Evolutionary conservation across 2,797 vertebrate species (phyloP).

Genomic region (Crypturellus tataupa): DNA sequence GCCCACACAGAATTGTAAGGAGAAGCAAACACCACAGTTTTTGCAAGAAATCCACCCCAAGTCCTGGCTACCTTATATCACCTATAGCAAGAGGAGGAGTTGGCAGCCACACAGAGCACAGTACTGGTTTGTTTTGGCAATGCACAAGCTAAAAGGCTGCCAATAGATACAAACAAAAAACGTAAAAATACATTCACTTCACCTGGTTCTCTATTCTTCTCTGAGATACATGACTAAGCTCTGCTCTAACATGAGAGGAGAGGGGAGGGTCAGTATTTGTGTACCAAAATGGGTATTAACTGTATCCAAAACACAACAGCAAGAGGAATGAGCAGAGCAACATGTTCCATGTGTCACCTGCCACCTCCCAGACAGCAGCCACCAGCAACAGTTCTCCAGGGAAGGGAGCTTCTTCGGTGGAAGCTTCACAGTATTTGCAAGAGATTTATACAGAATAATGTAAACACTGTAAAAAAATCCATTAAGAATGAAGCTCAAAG

Average conservation of each 20-base stretch:
- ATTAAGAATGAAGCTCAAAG: background rate
- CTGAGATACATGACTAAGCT: background rate
- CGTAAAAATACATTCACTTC: slow-evolving; percentile 14
- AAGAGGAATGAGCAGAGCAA: background rate
- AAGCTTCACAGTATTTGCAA: background rate
- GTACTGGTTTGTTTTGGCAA: background rate
- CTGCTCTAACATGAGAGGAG: slow-evolving; percentile 3
- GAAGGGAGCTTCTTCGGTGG: accelerated
- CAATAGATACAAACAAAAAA: slow-evolving; percentile 43
- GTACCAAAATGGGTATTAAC: slow-evolving; percentile 2
- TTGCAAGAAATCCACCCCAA: background rate
- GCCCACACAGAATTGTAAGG: background rate
- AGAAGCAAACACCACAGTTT: background rate
- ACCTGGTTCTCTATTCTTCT: slow-evolving; percentile 40
- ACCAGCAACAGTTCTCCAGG: background rate
- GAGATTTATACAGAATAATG: background rate
- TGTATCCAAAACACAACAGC: background rate
- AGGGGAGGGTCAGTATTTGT: background rate
- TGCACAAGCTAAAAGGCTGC: background rate
- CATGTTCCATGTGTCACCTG: background rate
- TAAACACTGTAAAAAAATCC: background rate
- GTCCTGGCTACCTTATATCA: background rate
- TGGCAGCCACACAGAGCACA: background rate
- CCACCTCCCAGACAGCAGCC: background rate
- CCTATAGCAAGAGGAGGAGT: background rate